Evolutionary conservation across 1,140 invertebrate species (phyloP).

Genomic region (Bombus huntii): DNA sequence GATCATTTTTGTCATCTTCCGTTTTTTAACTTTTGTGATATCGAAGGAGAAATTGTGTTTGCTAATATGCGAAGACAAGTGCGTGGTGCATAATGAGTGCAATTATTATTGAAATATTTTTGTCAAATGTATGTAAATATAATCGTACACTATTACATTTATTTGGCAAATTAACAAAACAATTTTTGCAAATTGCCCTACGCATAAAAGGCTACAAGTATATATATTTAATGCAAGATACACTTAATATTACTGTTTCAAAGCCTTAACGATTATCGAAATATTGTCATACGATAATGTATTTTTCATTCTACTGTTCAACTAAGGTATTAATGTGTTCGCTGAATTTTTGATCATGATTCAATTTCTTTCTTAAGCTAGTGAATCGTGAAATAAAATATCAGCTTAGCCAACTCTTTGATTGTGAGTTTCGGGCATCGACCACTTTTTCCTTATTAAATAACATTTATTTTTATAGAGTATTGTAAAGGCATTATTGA

Average conservation of each 20-base stretch:
- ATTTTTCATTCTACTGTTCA: conserved; percentile 38
- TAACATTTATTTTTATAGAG: conserved; percentile 50
- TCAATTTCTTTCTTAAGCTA: conserved; percentile 18
- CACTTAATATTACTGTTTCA: conserved; percentile 39
- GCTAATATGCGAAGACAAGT: conserved; percentile 43
- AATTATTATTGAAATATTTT: conserved; percentile 62
- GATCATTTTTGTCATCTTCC: conserved; percentile 48
- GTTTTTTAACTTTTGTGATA: conserved; percentile 64
- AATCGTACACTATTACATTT: conserved; percentile 39
- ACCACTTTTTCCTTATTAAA: conserved; percentile 17
- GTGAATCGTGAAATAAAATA: conserved; percentile 34
- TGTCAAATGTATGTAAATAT: conserved; percentile 66
- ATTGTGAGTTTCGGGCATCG: conserved; percentile 18
- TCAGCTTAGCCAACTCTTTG: conserved; percentile 18
- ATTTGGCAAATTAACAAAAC: conserved; percentile 46
- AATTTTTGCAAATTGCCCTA: conserved; percentile 34
- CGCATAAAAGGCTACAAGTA: conserved; percentile 30
- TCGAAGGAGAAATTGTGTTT: conserved; percentile 50
- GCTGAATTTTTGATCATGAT: conserved; percentile 37
- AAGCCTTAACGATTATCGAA: conserved; percentile 43
- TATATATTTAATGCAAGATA: conserved; percentile 49
- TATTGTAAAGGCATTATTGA: conserved; percentile 36
- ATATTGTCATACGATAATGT: conserved; percentile 41
- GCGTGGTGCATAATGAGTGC: conserved; percentile 62
- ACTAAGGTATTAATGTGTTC: conserved; percentile 27